Evolutionary conservation across 1,140 invertebrate species (phyloP), one percentile per base, ranked within the genome.

Genomic region (Drosophila erecta): DNA sequence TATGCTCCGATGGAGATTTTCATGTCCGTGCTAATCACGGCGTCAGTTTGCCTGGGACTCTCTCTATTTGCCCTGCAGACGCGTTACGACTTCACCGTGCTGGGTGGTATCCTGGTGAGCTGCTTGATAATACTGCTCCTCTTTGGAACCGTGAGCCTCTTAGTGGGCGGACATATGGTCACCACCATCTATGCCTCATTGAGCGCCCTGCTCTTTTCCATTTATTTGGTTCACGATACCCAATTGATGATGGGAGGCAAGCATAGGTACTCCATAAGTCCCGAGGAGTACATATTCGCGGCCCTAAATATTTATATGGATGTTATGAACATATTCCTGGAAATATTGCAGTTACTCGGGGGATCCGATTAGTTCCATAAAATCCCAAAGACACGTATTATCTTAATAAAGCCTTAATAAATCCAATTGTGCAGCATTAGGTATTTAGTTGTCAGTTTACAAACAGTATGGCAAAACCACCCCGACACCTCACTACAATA

Each of bases 51-150:
- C 73, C 92, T 99, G 3, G 95, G 94, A 3, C 93, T 99, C 15
- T 98, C 97, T 1, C 64, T 98, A 0, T 99, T 98, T 93, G 97
- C 98, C 12, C 95, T 99, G 91, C 98, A 99, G 93, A 98, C 97
- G 1, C 98, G 97, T 92, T 95, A 94, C 84, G 98, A 99, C 93
- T 98, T 99, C 92, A 99, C 98, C 6, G 94, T 94, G 37, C 93
- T 96, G 92, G 95, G 96, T 24, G 96, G 96, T 0, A 92, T 95
- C 5, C 93, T 99, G 5, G 95, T 99, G 43, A 95, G 97, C 5
- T 94, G 94, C 12, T 69, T 96, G 0, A 93, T 99, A 2, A 93
- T 97, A 1, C 93, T 99, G 1, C 47, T 98, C 8, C 75, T 98
- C 1, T 98, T 98, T 86, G 97, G 97, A 67, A 91, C 98, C 30